Evolutionary conservation across 2,888 invertebrate species (phyloP).

Genomic region (Xestia ashworthii): DNA sequence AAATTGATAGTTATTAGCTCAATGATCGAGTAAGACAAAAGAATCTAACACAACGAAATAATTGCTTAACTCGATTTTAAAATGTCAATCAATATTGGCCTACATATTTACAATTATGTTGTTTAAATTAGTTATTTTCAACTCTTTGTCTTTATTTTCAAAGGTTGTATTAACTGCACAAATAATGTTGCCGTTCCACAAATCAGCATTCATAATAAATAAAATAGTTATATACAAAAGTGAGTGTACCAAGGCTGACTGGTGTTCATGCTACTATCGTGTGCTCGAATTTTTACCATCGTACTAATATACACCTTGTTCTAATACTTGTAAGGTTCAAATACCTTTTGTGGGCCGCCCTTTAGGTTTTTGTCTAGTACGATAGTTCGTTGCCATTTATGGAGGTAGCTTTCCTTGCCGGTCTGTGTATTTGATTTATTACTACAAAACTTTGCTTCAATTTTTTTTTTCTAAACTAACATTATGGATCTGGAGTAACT

Average conservation of each 20-base stretch:
- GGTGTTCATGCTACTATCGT: slow-evolving; percentile 73
- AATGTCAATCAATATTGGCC: slow-evolving; percentile 75
- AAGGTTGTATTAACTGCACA: slow-evolving; percentile 63
- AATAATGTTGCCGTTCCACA: slow-evolving; percentile 70
- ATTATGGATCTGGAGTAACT: slow-evolving; percentile 57
- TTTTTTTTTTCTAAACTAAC: slow-evolving; percentile 42
- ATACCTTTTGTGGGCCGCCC: slow-evolving; percentile 35
- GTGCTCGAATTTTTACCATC: slow-evolving; percentile 75
- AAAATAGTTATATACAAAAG: slow-evolving; percentile 77
- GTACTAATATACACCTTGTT: slow-evolving; percentile 73
- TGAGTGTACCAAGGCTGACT: slow-evolving; percentile 84
- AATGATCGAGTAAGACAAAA: slow-evolving; percentile 69
- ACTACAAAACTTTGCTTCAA: slow-evolving; percentile 49
- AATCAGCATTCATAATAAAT: slow-evolving; percentile 78
- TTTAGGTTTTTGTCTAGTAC: slow-evolving; percentile 67
- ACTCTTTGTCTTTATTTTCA: slow-evolving; percentile 69
- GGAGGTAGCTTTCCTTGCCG: slow-evolving; percentile 79
- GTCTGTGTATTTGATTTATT: slow-evolving; percentile 75
- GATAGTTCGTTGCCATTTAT: slow-evolving; percentile 72
- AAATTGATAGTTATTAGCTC: slow-evolving; percentile 29
- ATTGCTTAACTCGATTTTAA: slow-evolving; percentile 70
- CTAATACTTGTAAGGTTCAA: slow-evolving; percentile 64
- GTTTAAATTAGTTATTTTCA: slow-evolving; percentile 55
- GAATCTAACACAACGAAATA: slow-evolving; percentile 67
- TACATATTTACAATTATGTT: slow-evolving; percentile 56